Evolutionary conservation across 2,888 invertebrate genomes (phyloP).

Genomic region (Teleiodes luculella): DNA sequence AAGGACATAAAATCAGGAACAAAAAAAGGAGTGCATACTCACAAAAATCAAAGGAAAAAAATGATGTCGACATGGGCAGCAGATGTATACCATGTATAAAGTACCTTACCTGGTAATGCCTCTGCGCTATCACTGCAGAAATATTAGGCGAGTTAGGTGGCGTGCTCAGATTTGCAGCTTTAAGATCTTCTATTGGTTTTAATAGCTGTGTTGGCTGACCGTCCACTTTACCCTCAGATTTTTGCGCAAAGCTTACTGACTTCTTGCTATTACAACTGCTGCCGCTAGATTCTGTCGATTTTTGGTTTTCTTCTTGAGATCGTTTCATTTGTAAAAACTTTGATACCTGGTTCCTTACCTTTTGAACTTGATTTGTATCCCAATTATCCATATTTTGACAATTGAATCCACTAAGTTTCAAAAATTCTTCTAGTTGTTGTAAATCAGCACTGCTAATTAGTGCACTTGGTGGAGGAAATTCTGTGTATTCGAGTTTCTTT

Average conservation of each 20-base stretch:
- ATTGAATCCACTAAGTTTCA: conserved; percentile 84
- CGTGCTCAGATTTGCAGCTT: conserved; percentile 72
- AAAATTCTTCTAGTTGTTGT: conserved; percentile 83
- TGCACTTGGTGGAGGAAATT: conserved; percentile 72
- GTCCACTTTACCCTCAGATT: conserved; percentile 60
- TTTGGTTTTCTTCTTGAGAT: conserved; percentile 82
- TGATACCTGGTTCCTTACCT: conserved; percentile 84
- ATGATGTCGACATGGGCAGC: conserved; percentile 49
- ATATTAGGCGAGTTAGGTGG: conserved; percentile 88
- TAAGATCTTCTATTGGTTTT: conserved; percentile 74
- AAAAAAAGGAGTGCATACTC: conserved; percentile 55
- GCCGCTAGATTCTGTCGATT: conserved; percentile 78
- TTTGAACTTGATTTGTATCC: conserved; percentile 83
- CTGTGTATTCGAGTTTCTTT: conserved; percentile 69
- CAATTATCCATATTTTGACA: conserved; percentile 83
- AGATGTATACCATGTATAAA: conserved; percentile 35
- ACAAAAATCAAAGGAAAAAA: conserved; percentile 60
- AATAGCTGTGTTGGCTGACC: conserved; percentile 50
- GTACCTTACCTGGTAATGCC: conserved; percentile 76
- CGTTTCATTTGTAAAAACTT: conserved; percentile 84
- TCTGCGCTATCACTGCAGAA: conserved; percentile 79
- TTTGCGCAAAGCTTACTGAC: conserved; percentile 87
- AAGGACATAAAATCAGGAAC: conserved; percentile 15
- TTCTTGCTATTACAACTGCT: conserved; percentile 81
- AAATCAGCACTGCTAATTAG: conserved; percentile 81